phyloP scores from a whole-genome alignment of 2,888 invertebrate species.

The Blomia tropicalis region DNA sequence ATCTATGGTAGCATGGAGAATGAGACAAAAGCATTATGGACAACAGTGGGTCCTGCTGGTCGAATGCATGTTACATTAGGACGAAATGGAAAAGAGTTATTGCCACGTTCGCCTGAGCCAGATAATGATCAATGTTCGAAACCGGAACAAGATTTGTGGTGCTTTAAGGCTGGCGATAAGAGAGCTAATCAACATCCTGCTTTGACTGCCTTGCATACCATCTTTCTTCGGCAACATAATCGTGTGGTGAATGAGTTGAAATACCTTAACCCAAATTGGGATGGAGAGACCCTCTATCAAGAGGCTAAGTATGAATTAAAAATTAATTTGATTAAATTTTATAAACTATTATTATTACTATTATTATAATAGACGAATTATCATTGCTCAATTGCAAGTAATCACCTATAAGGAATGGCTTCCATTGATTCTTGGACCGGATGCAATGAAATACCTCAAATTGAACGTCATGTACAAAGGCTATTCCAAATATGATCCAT shows the following conservation, averaged over 20 bases:
- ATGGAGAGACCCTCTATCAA: slow-evolving; percentile 35
- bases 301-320: slow-evolving; percentile 33
- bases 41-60: slow-evolving; percentile 27
- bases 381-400: slow-evolving; percentile 41
- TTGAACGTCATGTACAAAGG: slow-evolving; percentile 47
- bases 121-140: slow-evolving; percentile 30
- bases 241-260: slow-evolving; percentile 26
- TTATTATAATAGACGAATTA: slow-evolving; percentile 35
- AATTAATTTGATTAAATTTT: background rate
- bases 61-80: slow-evolving; percentile 28
- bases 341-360: background rate
- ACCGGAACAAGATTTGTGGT: slow-evolving; percentile 28
- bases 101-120: slow-evolving; percentile 30
- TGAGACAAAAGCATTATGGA: slow-evolving; percentile 28
- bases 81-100: slow-evolving; percentile 29
- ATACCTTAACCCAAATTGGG: slow-evolving; percentile 33
- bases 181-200: slow-evolving; percentile 30
- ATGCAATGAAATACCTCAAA: slow-evolving; percentile 30
- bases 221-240: slow-evolving; percentile 30
- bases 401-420: slow-evolving; percentile 37
- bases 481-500: slow-evolving; percentile 49
- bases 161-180: slow-evolving; percentile 31
- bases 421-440: slow-evolving; percentile 56
- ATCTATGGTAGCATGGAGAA: slow-evolving; percentile 50
- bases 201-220: slow-evolving; percentile 28